phyloP scores from a whole-genome alignment of 2,113 vertebrate species.

The Pionites leucogaster region DNA sequence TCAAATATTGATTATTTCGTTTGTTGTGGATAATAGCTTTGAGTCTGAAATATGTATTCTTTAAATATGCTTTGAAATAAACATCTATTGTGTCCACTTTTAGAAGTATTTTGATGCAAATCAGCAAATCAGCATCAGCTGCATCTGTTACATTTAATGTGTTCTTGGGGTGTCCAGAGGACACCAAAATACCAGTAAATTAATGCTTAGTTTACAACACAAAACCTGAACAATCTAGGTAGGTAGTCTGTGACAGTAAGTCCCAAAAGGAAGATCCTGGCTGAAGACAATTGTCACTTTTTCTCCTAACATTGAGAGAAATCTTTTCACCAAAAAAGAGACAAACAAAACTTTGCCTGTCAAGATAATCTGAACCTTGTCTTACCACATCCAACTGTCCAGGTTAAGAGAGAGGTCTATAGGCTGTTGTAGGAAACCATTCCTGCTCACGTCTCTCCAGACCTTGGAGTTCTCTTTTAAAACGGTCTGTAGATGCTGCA shows the following conservation, averaged over 20 bases:
- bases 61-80: background rate
- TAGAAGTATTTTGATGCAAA: background rate
- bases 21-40: background rate
- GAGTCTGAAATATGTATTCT: background rate
- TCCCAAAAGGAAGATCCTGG: background rate
- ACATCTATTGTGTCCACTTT: background rate
- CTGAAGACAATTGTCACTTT: background rate
- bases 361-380: background rate
- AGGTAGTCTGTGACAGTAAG: background rate
- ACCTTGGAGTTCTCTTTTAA: background rate
- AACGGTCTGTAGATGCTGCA: background rate
- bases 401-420: background rate
- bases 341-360: background rate
- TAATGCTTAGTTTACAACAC: background rate
- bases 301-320: background rate
- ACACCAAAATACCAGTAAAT: background rate
- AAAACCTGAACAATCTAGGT: accelerated
- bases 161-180: background rate
- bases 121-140: background rate
- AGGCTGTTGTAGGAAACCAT: background rate
- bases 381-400: background rate
- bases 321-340: background rate
- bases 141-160: background rate
- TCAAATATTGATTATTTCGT: background rate
- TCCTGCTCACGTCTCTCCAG: background rate